Evolutionary conservation across 2,888 invertebrate species (phyloP), one percentile per base, ranked within the genome.

Genomic region (Ormyrus labotus): DNA sequence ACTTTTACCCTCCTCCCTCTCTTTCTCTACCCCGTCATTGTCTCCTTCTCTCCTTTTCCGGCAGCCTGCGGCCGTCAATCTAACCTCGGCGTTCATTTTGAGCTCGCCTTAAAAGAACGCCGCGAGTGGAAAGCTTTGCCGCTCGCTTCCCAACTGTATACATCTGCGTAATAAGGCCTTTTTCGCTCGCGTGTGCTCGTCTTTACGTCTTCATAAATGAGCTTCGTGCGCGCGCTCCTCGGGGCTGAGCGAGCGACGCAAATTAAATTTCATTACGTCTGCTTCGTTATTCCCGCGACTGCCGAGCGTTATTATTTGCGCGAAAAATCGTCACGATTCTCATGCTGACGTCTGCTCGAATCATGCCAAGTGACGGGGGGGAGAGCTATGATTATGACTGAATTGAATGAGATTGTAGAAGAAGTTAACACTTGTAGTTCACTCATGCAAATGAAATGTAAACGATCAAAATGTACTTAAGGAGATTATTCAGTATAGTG

Each of bases 171-270:
- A 68, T 45, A 57, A 55, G 55, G 13, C n/a, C 68, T 68, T 57
- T 68, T 68, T 68, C 45, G 57, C 68, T 68, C 47, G 47, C 64
- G 64, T 11, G 50, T 13, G 50, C 64, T 50, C 48, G 69, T 58
- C 69, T 69, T 69, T 69, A 69, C 69, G 69, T 69, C 69, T 69
- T 69, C 69, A 69, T 69, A 69, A 69, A 69, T 57, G 58, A 69
- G 69, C 13, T 58, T 69, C 57, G n/a, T 57, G 47, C 69, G 55
- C 69, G 34, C 68, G 45, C 45, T 34, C 34, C 68, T 55, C 9
- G 34, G 34, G 47, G 34, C 34, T 11, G 8, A 53, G 45, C 53
- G 55, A 68, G 68, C 68, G 68, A 48, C 69, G 13, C 48, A 58
- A 69, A 68, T 68, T 68, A 68, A 68, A 58, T 69, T 69, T 69